A percentile compares a stretch with the other conserved stretches of the same genome.
Evolutionary conservation across 2,113 vertebrate genomes (phyloP).

Genomic region (Lepidothrix coronata): DNA sequence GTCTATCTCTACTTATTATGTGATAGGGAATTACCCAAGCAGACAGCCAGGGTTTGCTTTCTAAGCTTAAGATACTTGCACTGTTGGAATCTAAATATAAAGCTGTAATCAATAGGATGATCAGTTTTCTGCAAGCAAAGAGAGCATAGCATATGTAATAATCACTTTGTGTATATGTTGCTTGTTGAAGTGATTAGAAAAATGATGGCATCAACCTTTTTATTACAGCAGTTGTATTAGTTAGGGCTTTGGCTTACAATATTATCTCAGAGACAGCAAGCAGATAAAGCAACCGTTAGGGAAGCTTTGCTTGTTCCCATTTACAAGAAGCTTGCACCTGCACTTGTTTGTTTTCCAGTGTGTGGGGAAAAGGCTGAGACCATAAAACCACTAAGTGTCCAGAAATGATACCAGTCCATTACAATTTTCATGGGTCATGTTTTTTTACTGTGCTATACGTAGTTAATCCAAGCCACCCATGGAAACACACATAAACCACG

Average conservation of each 20-base stretch:
- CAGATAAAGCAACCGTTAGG: slow-evolving; percentile 20
- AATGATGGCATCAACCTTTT: slow-evolving; percentile 32
- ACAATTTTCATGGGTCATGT: slow-evolving; percentile 1
- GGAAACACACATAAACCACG: neutral
- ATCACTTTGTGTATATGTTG: slow-evolving; percentile 1
- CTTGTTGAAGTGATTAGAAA: slow-evolving; percentile 39
- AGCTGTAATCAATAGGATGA: slow-evolving; percentile 13
- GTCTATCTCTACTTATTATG: neutral
- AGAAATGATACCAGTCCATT: neutral
- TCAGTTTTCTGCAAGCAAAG: slow-evolving; percentile 10
- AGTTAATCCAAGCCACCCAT: neutral
- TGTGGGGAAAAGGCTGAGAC: neutral
- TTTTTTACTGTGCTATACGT: neutral
- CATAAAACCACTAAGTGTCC: neutral
- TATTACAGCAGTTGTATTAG: slow-evolving; percentile 26
- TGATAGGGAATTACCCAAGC: neutral
- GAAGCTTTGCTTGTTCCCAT: neutral
- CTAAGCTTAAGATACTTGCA: neutral
- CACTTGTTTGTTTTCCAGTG: slow-evolving; percentile 19
- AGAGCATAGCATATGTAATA: neutral
- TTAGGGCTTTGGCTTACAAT: neutral
- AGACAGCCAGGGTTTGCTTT: neutral
- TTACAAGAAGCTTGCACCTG: neutral
- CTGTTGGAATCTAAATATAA: neutral
- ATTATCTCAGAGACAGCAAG: neutral